Percentiles rank a stretch among this genome's conserved stretches.
phyloP scores from a whole-genome alignment of 2,113 vertebrate species.

The Engystomops pustulosus region DNA sequence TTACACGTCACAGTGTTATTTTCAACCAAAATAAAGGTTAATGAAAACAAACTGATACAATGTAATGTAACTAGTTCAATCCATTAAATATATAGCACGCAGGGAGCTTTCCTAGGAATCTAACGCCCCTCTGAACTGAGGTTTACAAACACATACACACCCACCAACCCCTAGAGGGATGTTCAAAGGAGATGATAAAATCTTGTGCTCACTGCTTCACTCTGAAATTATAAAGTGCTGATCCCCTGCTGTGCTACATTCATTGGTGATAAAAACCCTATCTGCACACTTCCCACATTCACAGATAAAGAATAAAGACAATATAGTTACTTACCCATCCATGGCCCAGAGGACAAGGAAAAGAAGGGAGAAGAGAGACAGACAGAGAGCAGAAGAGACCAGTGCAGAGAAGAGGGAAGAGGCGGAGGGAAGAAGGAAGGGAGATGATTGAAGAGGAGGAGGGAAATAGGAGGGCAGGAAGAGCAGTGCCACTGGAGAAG shows the following conservation, averaged over 20 bases:
- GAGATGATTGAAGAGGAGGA: conserved; percentile 49
- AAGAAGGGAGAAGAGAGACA: conserved; percentile 51
- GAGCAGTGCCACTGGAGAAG: conserved; percentile 51
- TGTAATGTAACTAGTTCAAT: neutral
- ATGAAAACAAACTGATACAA: neutral
- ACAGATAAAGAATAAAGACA: neutral
- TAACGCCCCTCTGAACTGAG: conserved; percentile 11
- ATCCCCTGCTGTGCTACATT: neutral
- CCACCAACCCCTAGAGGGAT: conserved; percentile 49
- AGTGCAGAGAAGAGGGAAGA: conserved; percentile 51
- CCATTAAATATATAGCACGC: neutral
- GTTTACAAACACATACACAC: conserved; percentile 38
- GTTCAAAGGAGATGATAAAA: conserved; percentile 17
- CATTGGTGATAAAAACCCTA: neutral
- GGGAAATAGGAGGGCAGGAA: conserved; percentile 26
- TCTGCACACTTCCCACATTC: neutral
- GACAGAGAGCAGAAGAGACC: conserved; percentile 42
- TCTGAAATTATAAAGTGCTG: conserved; percentile 1
- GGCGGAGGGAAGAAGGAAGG: conserved; percentile 53
- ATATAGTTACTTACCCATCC: conserved; percentile 49
- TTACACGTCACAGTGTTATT: neutral
- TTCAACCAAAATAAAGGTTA: neutral
- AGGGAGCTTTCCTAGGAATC: neutral
- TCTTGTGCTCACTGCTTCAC: no score
- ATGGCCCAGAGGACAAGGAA: conserved; percentile 50